Evolutionary conservation across 2,113 vertebrate species (phyloP).

Genomic region (Carassius carassius): DNA sequence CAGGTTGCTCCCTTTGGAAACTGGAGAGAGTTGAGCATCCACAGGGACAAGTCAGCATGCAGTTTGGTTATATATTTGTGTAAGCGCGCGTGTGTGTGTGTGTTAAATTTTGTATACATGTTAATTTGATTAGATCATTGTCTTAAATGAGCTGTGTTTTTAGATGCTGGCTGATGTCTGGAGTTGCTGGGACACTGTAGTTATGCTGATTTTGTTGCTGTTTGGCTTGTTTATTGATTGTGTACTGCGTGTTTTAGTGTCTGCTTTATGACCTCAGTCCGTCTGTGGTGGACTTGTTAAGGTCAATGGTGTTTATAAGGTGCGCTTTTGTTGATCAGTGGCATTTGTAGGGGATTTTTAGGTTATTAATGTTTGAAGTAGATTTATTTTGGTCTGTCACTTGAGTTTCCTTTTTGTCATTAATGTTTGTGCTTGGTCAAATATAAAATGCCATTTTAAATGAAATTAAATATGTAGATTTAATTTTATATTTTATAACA

Average conservation of each 20-base stretch:
- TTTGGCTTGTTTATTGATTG: not conserved
- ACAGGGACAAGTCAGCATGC: constrained; percentile 58
- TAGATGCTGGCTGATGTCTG: not conserved
- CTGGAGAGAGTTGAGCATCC: constrained; percentile 62
- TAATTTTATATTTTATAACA: not conserved
- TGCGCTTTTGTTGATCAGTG: constrained; percentile 37
- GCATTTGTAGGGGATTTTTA: not conserved
- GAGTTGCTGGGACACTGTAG: too few relatives aligned
- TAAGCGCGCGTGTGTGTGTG: not conserved
- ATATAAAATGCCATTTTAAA: not conserved
- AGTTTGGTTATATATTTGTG: constrained; percentile 42
- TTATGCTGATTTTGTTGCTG: too few relatives aligned
- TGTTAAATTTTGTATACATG: not conserved
- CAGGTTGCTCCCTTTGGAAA: constrained; percentile 50
- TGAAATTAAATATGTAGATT: not conserved
- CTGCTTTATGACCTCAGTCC: not conserved
- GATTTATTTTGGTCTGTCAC: not conserved
- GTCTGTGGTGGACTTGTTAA: constrained; percentile 5
- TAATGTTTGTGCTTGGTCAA: not conserved
- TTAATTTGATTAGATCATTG: not conserved
- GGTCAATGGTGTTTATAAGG: not conserved
- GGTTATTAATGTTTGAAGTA: not conserved
- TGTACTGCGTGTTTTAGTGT: not conserved
- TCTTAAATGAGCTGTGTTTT: not conserved
- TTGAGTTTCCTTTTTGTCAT: not conserved